Evolutionary conservation across 2,888 invertebrate species (phyloP), one percentile per base, ranked within the genome.

Genomic region (Dilophus febrilis): DNA sequence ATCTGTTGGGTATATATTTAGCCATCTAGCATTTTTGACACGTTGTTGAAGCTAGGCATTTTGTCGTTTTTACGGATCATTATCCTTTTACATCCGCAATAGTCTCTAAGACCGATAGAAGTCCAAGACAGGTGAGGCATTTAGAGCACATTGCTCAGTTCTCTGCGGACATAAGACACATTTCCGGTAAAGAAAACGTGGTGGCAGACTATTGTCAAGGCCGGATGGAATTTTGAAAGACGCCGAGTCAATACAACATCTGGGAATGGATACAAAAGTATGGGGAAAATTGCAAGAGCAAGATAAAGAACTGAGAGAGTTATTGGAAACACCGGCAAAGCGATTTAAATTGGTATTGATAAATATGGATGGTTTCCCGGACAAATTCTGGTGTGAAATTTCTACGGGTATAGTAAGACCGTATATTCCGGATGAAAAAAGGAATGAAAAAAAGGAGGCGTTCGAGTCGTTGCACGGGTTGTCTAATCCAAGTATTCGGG

Each of bases 1-100:
- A 59, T 44, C 49, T 62, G 0, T 47, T 59, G 4, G 58, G 56
- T 0, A 54, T 59, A 1, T 61, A 58, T 36, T 44, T 48, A 22
- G 50, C 54, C 1, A 47, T 61, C 1, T 49, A 51, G 33, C 46
- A 57, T 40, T 64, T 61, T 43, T 43, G 51, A 12, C 48, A 55
- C 26, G 51, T 58, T 47, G 40, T 62, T 0, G 61, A 63, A 48
- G 57, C 51, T 0, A 43, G 52, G 35, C 18, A 51, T 33, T 51
- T 53, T 30, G 48, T 41, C 3, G 49, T 56, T 1, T 51, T 39
- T 27, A 56, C 55, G 2, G 55, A 55, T 47, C 58, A 54, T 37
- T 57, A 54, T 35, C 55, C 55, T 0, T 37, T 59, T 17, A 41
- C 42, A 2, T 52, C 42, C 27, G 56, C 57, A 2, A 50, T 59